phyloP scores from a whole-genome alignment of 2,113 vertebrate genomes.

The Tupaia chinensis region DNA sequence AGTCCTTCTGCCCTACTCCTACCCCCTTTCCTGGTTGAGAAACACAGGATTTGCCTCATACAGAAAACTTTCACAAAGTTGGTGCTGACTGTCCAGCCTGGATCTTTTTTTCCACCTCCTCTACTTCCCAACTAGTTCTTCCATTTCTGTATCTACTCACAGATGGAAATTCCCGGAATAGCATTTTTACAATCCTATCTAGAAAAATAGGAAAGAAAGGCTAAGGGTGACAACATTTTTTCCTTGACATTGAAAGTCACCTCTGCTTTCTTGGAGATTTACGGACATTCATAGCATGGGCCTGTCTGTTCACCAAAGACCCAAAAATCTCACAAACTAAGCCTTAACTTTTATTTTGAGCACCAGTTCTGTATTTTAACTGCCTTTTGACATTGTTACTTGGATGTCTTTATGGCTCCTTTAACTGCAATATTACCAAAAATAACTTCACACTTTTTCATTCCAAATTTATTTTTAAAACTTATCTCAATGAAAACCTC shows the following conservation, averaged over 20 bases:
- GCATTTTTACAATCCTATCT: background rate
- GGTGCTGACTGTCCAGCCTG: background rate
- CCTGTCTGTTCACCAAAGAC: conserved; percentile 13
- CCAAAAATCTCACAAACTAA: background rate
- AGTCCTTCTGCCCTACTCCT: background rate
- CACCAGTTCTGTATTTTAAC: background rate
- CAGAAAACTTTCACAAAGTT: background rate
- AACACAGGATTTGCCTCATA: background rate
- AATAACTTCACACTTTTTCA: background rate
- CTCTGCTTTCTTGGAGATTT: background rate
- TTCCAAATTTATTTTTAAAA: conserved; percentile 18
- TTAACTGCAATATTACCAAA: background rate
- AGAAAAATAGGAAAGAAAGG: background rate
- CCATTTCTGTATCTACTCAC: background rate
- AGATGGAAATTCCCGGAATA: background rate
- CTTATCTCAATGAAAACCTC: background rate
- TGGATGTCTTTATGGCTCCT: background rate
- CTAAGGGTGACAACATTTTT: background rate
- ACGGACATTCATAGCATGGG: background rate
- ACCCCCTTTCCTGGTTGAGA: background rate
- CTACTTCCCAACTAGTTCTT: background rate
- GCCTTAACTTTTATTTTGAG: background rate
- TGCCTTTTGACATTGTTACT: background rate
- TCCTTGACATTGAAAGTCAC: background rate
- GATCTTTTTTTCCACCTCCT: background rate